Conservation (phyloP, 2,113 vertebrate genomes). For the Amphiprion ocellaris region DNA sequence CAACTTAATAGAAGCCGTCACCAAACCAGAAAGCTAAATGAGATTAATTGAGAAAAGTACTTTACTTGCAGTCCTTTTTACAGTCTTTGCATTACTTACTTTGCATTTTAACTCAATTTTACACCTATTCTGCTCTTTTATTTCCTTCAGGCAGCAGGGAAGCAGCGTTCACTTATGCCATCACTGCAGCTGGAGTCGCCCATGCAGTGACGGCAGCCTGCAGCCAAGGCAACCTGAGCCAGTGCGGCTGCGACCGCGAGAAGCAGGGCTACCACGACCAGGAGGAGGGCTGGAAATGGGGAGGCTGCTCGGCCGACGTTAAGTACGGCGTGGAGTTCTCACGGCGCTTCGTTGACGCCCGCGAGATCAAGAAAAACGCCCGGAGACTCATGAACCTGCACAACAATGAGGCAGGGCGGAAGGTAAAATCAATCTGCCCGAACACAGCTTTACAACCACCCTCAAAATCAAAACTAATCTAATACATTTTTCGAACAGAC, state of each 20-base stretch:
- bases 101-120: background rate
- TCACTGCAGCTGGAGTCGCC: constrained; percentile 96
- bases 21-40: too few relatives aligned
- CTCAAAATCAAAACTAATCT: background rate
- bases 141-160: constrained; percentile 93
- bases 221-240: constrained; percentile 98
- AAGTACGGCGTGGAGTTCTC: constrained; percentile 98
- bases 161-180: constrained; percentile 98
- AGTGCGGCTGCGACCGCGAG: constrained; percentile 97
- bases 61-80: too few relatives aligned
- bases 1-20: too few relatives aligned
- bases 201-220: constrained; percentile 96
- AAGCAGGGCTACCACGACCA: constrained; percentile 98
- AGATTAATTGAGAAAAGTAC: too few relatives aligned
- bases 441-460: background rate
- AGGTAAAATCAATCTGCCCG: constrained; percentile 84
- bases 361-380: constrained; percentile 97
- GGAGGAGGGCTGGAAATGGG: constrained; percentile 99
- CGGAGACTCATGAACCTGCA: constrained; percentile 98
- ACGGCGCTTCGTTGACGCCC: constrained; percentile 95
- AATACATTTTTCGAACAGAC: background rate
- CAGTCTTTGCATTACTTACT: background rate
- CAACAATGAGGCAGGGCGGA: constrained; percentile 98
- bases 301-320: constrained; percentile 97
- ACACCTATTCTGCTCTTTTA: constrained; percentile 58